Evolutionary conservation across 2,797 vertebrate species (phyloP), one percentile per base, ranked within the genome.

Genomic region (Galagoides demidoff): DNA sequence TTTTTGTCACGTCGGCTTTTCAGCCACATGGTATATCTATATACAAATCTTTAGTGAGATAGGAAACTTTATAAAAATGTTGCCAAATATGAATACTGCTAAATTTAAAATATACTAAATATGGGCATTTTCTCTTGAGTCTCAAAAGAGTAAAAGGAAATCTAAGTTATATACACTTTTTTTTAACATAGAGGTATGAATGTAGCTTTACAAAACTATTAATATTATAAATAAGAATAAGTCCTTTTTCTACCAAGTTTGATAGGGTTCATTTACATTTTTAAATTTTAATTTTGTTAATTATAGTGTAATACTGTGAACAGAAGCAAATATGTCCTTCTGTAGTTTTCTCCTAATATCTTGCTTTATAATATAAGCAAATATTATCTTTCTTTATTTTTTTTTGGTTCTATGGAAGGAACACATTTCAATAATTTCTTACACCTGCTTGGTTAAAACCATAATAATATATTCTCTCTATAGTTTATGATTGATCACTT

Each of bases 161-260:
- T 88, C 13, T 74, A 29, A 57, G 3, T 92, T 73, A 45, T 64
- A 90, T 87, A 90, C 23, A 73, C 12, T 0, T 64, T 31, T 89
- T 73, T 81, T 95, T 73, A 68, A 70, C 39, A 86, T 25, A 88
- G 10, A 83, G 77, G 4, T 49, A 71, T 57, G 57, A 93, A 70
- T 78, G 93, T 59, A 93, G 63, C 31, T 93, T 90, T 63, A 68
- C 49, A 82, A 91, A 93, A 63, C 55, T 29, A 57, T 78, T 82
- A 68, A 45, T 29, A 57, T 78, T 82, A 77, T 73, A 66, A 91
- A 66, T 88, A 64, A 82, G 45, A 34, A 2, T 34, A 88, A 66
- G 14, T 71, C 4, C 0, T 63, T 85, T 87, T 93, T 63, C 83
- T 93, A 71, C n/a, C n/a, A 49, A 73, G 29, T 68, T 82, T 85